Percentiles rank a stretch among this genome's conserved stretches.
phyloP scores from a whole-genome alignment of 2,888 invertebrate genomes.

The Thyatira batis region DNA sequence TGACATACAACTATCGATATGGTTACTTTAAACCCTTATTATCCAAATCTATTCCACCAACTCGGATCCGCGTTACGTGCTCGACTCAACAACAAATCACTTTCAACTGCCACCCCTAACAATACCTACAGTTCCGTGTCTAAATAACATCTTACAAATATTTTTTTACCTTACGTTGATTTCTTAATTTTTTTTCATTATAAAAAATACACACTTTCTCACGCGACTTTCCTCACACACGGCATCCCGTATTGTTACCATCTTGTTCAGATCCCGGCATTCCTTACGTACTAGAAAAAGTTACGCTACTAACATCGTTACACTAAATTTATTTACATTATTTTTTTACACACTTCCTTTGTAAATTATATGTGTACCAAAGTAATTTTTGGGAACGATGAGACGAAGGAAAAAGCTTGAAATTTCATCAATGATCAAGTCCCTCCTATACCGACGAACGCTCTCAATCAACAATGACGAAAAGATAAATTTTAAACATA shows the following conservation, averaged over 20 bases:
- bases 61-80: conserved; percentile 51
- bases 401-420: conserved; percentile 65
- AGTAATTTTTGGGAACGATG: conserved; percentile 49
- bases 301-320: conserved; percentile 69
- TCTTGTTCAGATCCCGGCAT: conserved; percentile 64
- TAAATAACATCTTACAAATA: conserved; percentile 74
- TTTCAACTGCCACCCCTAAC: conserved; percentile 41
- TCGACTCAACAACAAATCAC: conserved; percentile 49
- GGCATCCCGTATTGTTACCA: conserved; percentile 42
- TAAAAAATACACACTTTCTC: conserved; percentile 75
- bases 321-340: conserved; percentile 68
- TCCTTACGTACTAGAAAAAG: conserved; percentile 53
- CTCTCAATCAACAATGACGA: conserved; percentile 3
- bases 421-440: conserved; percentile 78
- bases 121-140: conserved; percentile 53
- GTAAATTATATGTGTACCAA: conserved; percentile 44
- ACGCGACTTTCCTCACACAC: conserved; percentile 44
- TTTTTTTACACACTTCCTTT: conserved; percentile 76
- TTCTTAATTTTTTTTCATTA: conserved; percentile 65
- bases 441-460: conserved; percentile 14
- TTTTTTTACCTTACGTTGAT: conserved; percentile 51
- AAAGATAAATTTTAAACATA: conserved; percentile 6
- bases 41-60: conserved; percentile 57
- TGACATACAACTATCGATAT: conserved; percentile 73
- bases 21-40: conserved; percentile 67